Percentiles rank a stretch among this genome's conserved stretches.
These are phyloP conservation scores for Pogonophryne albipinna DNA, from an alignment of 2,797 vertebrate species.

Conservation along the genomic window DNA sequence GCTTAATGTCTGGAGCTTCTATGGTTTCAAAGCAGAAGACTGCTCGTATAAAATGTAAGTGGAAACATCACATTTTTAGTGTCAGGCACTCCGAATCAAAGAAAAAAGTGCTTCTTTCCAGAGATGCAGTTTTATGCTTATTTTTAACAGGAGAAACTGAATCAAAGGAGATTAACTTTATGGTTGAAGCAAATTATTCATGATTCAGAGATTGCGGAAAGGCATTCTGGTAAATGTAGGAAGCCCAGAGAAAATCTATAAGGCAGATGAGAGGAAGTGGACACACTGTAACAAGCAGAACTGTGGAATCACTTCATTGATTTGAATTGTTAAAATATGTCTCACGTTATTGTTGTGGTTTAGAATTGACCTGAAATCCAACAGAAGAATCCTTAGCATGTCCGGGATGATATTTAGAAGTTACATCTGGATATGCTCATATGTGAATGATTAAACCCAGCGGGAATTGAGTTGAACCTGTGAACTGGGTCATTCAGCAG, in stretches of 20 bases:
- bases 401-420: constrained; percentile 10
- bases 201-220: neutral
- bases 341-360: neutral
- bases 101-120: neutral
- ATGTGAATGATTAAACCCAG: constrained; percentile 14
- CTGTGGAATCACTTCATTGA: neutral
- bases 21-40: neutral
- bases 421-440: constrained; percentile 9
- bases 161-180: constrained; percentile 2
- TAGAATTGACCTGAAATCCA: neutral
- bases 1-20: neutral
- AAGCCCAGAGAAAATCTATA: neutral
- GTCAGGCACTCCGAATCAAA: neutral
- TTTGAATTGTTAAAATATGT: neutral
- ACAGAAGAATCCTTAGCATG: neutral
- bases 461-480: neutral
- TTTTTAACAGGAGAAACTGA: constrained; percentile 10
- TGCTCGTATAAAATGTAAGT: neutral
- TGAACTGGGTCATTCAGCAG: constrained; percentile 13
- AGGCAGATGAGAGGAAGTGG: neutral
- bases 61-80: neutral
- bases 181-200: neutral
- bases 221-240: constrained; percentile 5
- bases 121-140: neutral
- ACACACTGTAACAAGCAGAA: neutral